These are phyloP conservation scores for Cosmia pyralina DNA, from an alignment of 2,888 invertebrate species.

Conservation along the genomic window DNA sequence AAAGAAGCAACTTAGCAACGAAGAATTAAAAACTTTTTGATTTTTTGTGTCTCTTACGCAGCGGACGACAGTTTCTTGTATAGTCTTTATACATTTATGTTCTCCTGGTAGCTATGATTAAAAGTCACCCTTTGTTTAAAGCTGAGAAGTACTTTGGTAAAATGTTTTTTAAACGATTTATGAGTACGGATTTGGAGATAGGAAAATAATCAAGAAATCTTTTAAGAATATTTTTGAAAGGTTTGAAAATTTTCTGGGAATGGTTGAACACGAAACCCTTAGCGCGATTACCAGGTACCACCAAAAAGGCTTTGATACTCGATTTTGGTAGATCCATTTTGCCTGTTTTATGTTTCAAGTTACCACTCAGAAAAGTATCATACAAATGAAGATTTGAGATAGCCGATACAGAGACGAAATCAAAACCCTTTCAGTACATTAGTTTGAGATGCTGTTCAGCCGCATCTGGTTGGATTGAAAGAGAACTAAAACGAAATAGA, in stretches of 20 bases:
- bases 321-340: neutral
- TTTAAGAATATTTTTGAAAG: neutral
- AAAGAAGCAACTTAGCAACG: constrained; percentile 62
- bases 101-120: constrained; percentile 49
- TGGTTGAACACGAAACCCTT: neutral
- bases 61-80: constrained; percentile 35
- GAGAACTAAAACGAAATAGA: neutral
- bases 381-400: neutral
- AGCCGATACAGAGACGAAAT: neutral
- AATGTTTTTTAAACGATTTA: constrained; percentile 29
- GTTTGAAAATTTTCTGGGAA: neutral
- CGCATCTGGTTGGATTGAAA: no score
- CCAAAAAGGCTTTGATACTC: neutral
- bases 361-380: constrained; percentile 3
- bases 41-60: constrained; percentile 65
- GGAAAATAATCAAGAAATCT: constrained; percentile 9
- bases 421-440: neutral
- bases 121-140: constrained; percentile 41
- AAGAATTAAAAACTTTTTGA: constrained; percentile 70
- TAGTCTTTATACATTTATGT: constrained; percentile 30
- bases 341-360: neutral
- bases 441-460: no score
- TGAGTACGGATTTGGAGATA: neutral
- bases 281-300: neutral
- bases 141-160: constrained; percentile 34